Percentiles rank a stretch among this genome's conserved stretches.
These are phyloP conservation scores for Ellobius talpinus DNA, from an alignment of 2,113 vertebrate genomes.

Conservation along the genomic window DNA sequence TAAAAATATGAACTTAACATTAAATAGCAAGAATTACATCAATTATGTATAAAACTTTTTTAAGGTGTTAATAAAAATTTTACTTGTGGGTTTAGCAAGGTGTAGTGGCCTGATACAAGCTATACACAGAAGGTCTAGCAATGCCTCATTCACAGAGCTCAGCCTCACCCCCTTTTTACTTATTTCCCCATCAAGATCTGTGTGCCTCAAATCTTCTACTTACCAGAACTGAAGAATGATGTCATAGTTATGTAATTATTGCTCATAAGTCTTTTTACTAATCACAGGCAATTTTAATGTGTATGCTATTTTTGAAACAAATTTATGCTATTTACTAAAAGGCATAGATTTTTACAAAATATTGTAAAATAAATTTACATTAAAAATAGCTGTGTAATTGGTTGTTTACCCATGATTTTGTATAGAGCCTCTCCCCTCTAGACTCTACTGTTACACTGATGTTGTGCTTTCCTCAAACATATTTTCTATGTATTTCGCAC, in stretches of 20 bases:
- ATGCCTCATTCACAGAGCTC: rapidly evolving
- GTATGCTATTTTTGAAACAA: not conserved
- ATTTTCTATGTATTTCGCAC: not conserved
- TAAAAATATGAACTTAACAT: conserved; percentile 13
- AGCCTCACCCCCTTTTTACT: not conserved
- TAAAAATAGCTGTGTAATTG: not conserved
- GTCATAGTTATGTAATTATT: not conserved
- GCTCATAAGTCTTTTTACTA: not conserved
- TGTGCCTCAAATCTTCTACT: not conserved
- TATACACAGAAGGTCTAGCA: rapidly evolving
- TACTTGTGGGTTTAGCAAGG: not conserved
- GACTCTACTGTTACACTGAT: not conserved
- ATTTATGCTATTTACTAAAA: not conserved
- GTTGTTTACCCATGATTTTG: rapidly evolving
- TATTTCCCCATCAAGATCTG: not conserved
- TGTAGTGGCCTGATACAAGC: not conserved
- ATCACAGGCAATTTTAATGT: not conserved
- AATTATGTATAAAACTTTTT: not conserved
- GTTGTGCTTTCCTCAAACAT: not conserved
- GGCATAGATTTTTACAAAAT: not conserved
- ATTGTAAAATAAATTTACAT: not conserved
- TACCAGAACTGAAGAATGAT: not conserved
- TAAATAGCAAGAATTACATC: not conserved
- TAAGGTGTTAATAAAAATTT: not conserved
- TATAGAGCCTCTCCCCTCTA: not conserved